Evolutionary conservation across 2,888 invertebrate genomes (phyloP).

Genomic region (Troilus luridus): DNA sequence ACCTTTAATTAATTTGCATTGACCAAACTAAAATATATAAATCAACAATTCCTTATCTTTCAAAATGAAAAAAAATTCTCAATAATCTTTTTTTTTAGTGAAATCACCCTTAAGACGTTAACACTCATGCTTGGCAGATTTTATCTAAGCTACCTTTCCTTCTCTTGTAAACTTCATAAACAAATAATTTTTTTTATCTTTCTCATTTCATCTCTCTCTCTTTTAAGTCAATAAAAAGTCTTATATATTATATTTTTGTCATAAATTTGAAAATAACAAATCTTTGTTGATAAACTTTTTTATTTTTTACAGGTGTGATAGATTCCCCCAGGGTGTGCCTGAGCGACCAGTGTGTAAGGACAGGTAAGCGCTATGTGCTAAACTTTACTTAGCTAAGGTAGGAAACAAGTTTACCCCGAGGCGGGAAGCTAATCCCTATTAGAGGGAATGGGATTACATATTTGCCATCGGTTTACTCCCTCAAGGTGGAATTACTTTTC

Average conservation of each 20-base stretch:
- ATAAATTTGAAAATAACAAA: not conserved
- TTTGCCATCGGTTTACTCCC: conserved; percentile 8
- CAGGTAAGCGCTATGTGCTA: conserved; percentile 71
- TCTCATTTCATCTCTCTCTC: no score
- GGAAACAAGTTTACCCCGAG: conserved; percentile 16
- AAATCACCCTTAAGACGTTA: no score
- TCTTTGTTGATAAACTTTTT: not conserved
- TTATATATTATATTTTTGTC: not conserved
- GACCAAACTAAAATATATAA: no score
- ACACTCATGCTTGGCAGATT: no score
- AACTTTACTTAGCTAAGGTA: not conserved
- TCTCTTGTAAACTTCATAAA: no score
- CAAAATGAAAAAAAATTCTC: no score
- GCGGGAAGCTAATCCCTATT: conserved; percentile 3
- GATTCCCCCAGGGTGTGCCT: conserved; percentile 71
- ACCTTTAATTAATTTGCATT: no score
- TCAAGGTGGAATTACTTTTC: not conserved
- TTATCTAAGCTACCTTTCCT: no score
- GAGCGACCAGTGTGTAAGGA: conserved; percentile 77
- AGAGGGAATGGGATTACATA: not conserved
- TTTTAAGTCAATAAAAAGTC: no score
- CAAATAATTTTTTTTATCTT: no score
- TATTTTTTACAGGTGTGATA: conserved; percentile 49
- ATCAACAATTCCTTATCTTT: no score
- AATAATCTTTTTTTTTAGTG: no score